Evolutionary conservation across 2,888 invertebrate genomes (phyloP), one percentile per base, ranked within the genome.

Genomic region (Smittia aterrima): DNA sequence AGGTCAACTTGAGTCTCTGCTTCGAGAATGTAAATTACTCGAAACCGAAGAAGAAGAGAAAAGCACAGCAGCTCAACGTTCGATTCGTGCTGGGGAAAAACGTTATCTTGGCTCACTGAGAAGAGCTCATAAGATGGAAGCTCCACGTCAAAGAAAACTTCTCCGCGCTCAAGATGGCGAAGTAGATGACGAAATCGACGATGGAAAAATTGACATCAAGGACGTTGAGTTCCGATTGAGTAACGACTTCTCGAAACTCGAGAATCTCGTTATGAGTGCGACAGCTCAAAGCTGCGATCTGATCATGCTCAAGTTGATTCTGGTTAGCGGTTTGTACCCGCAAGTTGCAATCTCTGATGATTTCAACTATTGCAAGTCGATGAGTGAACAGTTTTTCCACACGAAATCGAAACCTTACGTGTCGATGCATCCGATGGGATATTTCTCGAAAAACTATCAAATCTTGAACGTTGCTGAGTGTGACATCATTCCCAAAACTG

Each of bases 281-380:
- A 87, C 87, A 58, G 86, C 89, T 0, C 86, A 86, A 41, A 88
- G 87, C 76, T 87, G 87, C 77, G 91, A 92, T 79, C 80, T 92
- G 16, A 85, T 87, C 75, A 85, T 92, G 81, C 80, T 92, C 16
- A 93, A 92, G 81, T 82, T 93, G 54, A 93, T 98, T 75, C 83
- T 99, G 20, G 92, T 93, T 77, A 91, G 95, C 82, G 97, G 98
- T 0, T 85, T 99, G 71, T 98, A 98, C 82, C 98, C 98, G 0
- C 96, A 98, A 84, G 87, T 96, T 75, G 95, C 97, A 0, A 88
- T 96, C n/a, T 90, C 95, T 0, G 98, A 99, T 81, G 94, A 95
- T 78, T 93, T 92, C 78, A 98, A 98, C 82, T 90, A 92, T 78
- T 94, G 91, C 79, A 95, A 96, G 90, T 89, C 91, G 0, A 87